A percentile compares a stretch with the other conserved stretches of the same genome.
These are phyloP conservation scores for Trichopria drosophilae DNA, from an alignment of 2,888 invertebrate genomes.

Conservation along the genomic window DNA sequence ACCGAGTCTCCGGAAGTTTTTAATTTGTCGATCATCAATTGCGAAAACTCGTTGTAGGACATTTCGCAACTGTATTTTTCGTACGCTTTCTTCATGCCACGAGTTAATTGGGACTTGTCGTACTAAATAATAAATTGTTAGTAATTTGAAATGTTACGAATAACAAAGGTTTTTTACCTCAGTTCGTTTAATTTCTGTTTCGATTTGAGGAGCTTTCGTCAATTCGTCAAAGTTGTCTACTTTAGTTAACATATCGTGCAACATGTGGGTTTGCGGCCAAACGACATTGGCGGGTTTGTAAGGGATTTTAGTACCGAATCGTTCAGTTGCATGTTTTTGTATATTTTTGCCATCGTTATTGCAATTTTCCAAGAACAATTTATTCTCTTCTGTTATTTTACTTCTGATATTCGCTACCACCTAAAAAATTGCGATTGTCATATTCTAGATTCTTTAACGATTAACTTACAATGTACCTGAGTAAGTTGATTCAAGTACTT, in stretches of 20 bases:
- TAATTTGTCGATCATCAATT: slow-evolving; percentile 65
- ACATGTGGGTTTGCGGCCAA: slow-evolving; percentile 47
- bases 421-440: slow-evolving; percentile 45
- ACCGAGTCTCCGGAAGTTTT: slow-evolving; percentile 64
- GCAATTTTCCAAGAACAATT: slow-evolving; percentile 38
- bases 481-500: slow-evolving; percentile 64
- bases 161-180: slow-evolving; percentile 33
- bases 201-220: slow-evolving; percentile 38
- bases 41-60: slow-evolving; percentile 64
- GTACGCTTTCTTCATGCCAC: slow-evolving; percentile 62
- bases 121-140: slow-evolving; percentile 58
- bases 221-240: slow-evolving; percentile 42
- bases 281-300: slow-evolving; percentile 40
- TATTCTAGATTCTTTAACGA: slow-evolving; percentile 7
- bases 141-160: neutral
- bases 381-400: slow-evolving; percentile 41
- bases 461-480: slow-evolving; percentile 54
- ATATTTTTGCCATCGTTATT: slow-evolving; percentile 8
- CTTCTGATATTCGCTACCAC: slow-evolving; percentile 55
- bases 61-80: slow-evolving; percentile 58
- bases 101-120: slow-evolving; percentile 63
- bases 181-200: slow-evolving; percentile 27
- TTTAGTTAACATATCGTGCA: slow-evolving; percentile 44
- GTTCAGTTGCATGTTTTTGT: slow-evolving; percentile 7
- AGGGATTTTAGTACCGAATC: slow-evolving; percentile 44